These are phyloP conservation scores for Ptilorrhoa leucosticta DNA, from an alignment of 2,113 vertebrate genomes.

Conservation along the genomic window DNA sequence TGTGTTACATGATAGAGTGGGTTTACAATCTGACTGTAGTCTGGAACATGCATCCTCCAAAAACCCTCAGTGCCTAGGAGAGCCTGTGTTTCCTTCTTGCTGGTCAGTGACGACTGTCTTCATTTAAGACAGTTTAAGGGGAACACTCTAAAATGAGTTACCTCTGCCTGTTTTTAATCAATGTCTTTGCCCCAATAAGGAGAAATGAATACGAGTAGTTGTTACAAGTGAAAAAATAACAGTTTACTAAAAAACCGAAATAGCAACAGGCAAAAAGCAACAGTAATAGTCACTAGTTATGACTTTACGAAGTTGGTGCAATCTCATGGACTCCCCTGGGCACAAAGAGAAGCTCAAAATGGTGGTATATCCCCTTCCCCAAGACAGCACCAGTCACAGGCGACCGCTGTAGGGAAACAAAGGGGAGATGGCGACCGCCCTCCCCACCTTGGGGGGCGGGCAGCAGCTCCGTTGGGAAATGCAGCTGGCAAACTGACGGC, in stretches of 20 bases:
- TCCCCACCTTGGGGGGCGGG: rapidly evolving
- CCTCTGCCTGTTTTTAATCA: neutral
- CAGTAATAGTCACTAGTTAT: neutral
- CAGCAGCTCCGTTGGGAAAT: neutral
- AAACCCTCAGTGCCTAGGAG: neutral
- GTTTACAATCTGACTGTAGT: neutral
- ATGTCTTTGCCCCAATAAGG: neutral
- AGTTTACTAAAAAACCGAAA: neutral
- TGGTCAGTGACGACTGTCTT: neutral
- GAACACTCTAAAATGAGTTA: neutral
- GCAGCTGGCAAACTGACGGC: neutral
- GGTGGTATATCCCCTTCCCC: no score
- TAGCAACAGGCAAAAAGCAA: neutral
- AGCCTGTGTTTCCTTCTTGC: neutral
- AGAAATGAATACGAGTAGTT: neutral
- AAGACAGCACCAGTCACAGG: neutral
- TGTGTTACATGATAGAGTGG: neutral
- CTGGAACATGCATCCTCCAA: neutral
- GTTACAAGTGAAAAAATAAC: neutral
- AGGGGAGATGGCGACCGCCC: neutral
- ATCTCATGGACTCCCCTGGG: rapidly evolving
- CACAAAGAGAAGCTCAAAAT: neutral
- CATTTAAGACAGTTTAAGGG: neutral
- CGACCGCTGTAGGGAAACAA: rapidly evolving
- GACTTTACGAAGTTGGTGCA: neutral